A percentile compares a stretch with the other conserved stretches of the same genome.
phyloP scores from a whole-genome alignment of 2,888 invertebrate species.

The Yponomeuta evonymella region DNA sequence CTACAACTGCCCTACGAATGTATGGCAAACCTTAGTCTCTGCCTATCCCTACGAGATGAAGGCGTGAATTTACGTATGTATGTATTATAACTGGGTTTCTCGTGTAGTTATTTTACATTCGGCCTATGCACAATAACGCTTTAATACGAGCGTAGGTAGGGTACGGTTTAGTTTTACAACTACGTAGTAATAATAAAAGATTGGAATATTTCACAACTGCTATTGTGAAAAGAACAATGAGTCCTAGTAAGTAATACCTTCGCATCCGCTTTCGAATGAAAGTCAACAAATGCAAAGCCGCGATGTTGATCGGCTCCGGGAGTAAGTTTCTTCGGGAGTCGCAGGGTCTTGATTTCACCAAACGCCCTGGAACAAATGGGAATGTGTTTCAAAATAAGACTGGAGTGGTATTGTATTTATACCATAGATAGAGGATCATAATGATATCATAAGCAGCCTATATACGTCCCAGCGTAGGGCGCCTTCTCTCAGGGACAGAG shows the following conservation, averaged over 20 bases:
- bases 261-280: slow-evolving; percentile 90
- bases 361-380: slow-evolving; percentile 81
- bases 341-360: slow-evolving; percentile 92
- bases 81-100: too few species aligned
- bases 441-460: too few species aligned
- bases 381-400: background rate
- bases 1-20: too few species aligned
- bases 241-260: slow-evolving; percentile 76
- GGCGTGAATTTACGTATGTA: too few species aligned
- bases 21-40: too few species aligned
- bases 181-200: background rate
- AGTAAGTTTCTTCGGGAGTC: slow-evolving; percentile 92
- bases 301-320: slow-evolving; percentile 87
- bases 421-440: background rate
- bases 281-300: slow-evolving; percentile 98
- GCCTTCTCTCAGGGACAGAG: too few species aligned
- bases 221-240: background rate
- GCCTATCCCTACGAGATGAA: too few species aligned
- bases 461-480: too few species aligned
- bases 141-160: too few species aligned
- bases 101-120: too few species aligned
- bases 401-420: background rate
- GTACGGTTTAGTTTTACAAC: too few species aligned
- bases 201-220: background rate
- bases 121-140: too few species aligned